Evolutionary conservation across 2,888 invertebrate species (phyloP).

Genomic region (Miltochrista miniata): DNA sequence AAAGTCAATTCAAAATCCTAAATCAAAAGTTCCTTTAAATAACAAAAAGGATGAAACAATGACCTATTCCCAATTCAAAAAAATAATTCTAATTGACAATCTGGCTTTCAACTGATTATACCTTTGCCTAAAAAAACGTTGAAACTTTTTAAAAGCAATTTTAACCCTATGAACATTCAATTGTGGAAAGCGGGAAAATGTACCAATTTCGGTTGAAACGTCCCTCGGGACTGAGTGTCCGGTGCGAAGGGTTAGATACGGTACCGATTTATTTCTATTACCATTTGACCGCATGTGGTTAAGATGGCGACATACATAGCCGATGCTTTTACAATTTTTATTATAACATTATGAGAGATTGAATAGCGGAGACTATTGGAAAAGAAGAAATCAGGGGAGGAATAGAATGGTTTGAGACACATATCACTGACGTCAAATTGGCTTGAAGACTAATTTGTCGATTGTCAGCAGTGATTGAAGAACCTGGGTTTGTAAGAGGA

Average conservation of each 20-base stretch:
- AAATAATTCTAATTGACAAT: conserved; percentile 6
- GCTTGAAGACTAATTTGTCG: too few relatives aligned
- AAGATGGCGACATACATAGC: conserved; percentile 6
- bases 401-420: too few relatives aligned
- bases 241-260: conserved; percentile 34
- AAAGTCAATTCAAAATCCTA: background rate
- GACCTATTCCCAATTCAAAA: background rate
- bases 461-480: too few relatives aligned
- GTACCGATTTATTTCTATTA: conserved; percentile 44
- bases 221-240: conserved; percentile 32
- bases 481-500: too few relatives aligned
- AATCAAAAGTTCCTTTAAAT: background rate
- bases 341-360: too few relatives aligned
- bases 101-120: conserved; percentile 10
- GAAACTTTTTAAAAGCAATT: conserved; percentile 34
- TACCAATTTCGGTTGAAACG: conserved; percentile 33
- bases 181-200: conserved; percentile 41
- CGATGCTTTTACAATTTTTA: background rate
- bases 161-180: conserved; percentile 55
- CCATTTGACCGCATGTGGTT: conserved; percentile 26
- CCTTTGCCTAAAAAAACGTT: conserved; percentile 11
- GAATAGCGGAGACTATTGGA: too few relatives aligned
- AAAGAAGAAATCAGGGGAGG: too few relatives aligned
- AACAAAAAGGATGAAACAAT: background rate
- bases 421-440: too few relatives aligned